Evolutionary conservation across 2,797 vertebrate species (phyloP).

Genomic region (Pampus argenteus): DNA sequence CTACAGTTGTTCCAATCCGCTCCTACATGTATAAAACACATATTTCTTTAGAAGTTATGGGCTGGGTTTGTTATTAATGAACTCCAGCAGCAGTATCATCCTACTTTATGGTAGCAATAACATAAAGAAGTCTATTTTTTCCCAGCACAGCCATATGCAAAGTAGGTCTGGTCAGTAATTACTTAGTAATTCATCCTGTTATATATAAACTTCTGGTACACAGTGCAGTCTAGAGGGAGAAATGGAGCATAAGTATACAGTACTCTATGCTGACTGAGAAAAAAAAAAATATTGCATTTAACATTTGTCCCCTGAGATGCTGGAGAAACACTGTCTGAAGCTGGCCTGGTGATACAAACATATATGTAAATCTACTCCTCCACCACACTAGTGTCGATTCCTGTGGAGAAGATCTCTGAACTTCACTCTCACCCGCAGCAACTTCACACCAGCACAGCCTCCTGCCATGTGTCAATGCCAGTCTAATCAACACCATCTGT

Average conservation of each 20-base stretch:
- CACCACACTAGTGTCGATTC: conserved; percentile 52
- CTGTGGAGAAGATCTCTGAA: conserved; percentile 64
- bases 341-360: conserved; percentile 45
- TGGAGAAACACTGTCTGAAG: conserved; percentile 53
- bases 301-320: conserved; percentile 51
- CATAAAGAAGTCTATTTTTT: conserved; percentile 61
- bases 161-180: conserved; percentile 73
- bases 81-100: conserved; percentile 60
- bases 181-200: conserved; percentile 76
- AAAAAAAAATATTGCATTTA: conserved; percentile 61
- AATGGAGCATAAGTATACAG: conserved; percentile 56
- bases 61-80: conserved; percentile 65
- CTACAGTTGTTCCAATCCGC: conserved; percentile 64
- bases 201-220: conserved; percentile 71
- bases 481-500: conserved; percentile 79
- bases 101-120: conserved; percentile 65
- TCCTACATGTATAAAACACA: conserved; percentile 56
- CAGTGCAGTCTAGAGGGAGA: conserved; percentile 60
- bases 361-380: conserved; percentile 61
- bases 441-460: conserved; percentile 68
- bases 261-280: conserved; percentile 59
- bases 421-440: conserved; percentile 64
- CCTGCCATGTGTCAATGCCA: conserved; percentile 72
- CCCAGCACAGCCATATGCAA: conserved; percentile 60
- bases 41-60: conserved; percentile 65